Evolutionary conservation across 2,888 invertebrate species (phyloP).

Genomic region (Tanytarsus gracilentus): DNA sequence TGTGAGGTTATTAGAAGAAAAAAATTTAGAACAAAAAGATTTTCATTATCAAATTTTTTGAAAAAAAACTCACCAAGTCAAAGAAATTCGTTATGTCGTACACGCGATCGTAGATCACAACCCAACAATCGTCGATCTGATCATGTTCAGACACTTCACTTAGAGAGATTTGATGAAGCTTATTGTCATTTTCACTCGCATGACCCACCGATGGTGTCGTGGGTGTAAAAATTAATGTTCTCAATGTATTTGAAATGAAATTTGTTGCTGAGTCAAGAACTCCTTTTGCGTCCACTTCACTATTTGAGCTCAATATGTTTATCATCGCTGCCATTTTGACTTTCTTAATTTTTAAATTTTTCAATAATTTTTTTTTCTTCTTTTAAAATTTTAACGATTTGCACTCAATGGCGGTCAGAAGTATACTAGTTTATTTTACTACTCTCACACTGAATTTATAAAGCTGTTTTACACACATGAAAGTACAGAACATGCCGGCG

Average conservation of each 20-base stretch:
- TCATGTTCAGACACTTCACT: constrained; percentile 72
- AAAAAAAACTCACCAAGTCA: constrained; percentile 47
- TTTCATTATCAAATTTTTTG: neutral
- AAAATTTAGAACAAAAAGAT: too few species aligned
- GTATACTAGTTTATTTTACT: too few species aligned
- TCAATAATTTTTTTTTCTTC: neutral
- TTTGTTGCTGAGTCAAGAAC: neutral
- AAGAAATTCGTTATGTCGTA: constrained; percentile 74
- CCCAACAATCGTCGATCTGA: constrained; percentile 65
- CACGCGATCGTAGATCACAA: constrained; percentile 77
- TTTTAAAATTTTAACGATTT: neutral
- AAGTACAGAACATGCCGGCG: too few species aligned
- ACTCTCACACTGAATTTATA: too few species aligned
- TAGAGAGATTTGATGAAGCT: constrained; percentile 48
- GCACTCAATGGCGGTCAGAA: too few species aligned
- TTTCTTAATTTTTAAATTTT: neutral
- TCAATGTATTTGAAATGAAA: neutral
- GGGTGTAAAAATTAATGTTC: neutral
- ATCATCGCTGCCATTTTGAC: neutral
- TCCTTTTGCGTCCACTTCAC: neutral
- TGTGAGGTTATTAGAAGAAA: too few species aligned
- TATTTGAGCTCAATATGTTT: neutral
- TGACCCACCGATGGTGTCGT: neutral
- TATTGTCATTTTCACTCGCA: constrained; percentile 27
- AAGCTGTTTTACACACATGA: too few species aligned